Evolutionary conservation across 2,113 vertebrate genomes (phyloP).

Genomic region (Hipposideros armiger): DNA sequence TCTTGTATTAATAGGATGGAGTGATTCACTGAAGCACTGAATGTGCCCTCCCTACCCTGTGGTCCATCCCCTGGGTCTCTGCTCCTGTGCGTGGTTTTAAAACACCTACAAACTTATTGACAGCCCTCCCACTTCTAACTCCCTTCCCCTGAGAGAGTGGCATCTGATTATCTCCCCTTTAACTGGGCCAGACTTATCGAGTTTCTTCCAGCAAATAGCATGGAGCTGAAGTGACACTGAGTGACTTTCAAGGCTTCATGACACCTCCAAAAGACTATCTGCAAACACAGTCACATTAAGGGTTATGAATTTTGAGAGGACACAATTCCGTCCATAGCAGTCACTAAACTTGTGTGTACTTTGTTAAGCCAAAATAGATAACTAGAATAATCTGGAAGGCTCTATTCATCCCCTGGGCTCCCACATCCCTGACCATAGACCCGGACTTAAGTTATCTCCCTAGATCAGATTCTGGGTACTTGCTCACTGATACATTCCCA

Average conservation of each 20-base stretch:
- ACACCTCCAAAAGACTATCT: neutral
- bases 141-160: neutral
- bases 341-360: neutral
- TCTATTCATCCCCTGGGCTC: too few species aligned
- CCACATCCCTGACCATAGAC: neutral
- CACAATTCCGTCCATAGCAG: neutral
- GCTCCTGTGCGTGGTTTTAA: neutral
- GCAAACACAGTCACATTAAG: accelerated
- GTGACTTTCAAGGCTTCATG: neutral
- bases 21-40: neutral
- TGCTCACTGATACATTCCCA: neutral
- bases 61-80: neutral
- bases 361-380: neutral
- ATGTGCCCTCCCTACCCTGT: neutral
- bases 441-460: neutral
- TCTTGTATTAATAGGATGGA: too few species aligned
- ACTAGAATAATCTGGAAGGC: neutral
- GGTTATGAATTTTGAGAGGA: neutral
- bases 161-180: neutral
- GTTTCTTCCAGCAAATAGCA: neutral
- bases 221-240: neutral
- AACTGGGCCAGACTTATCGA: neutral
- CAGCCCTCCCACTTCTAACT: neutral
- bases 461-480: neutral
- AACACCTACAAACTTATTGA: neutral